phyloP scores from a whole-genome alignment of 1,140 invertebrate species.

The Tenebrio molitor region DNA sequence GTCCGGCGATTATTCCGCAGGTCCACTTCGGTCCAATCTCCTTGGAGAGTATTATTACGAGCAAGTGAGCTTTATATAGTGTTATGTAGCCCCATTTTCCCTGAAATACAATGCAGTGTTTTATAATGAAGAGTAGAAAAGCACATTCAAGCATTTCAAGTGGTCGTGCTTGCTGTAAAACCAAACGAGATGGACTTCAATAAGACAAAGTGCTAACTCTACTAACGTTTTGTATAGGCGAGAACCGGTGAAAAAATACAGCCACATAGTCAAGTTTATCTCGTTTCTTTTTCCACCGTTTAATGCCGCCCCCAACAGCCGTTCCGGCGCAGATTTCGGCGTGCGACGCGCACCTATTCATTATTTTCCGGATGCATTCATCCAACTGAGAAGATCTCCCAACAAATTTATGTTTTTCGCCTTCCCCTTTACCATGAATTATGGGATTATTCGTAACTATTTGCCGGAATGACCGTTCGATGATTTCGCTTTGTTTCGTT shows the following conservation, averaged over 20 bases:
- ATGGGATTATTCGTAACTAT: constrained; percentile 43
- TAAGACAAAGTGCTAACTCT: constrained; percentile 62
- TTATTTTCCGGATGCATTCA: constrained; percentile 44
- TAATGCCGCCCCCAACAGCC: background rate
- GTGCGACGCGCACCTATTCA: constrained; percentile 14
- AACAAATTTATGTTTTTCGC: constrained; percentile 44
- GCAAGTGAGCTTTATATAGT: constrained; percentile 53
- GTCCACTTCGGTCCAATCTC: constrained; percentile 39
- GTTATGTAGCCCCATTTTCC: constrained; percentile 58
- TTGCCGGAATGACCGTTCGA: constrained; percentile 44
- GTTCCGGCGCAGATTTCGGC: background rate
- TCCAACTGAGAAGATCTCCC: constrained; percentile 38
- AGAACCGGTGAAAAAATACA: constrained; percentile 26
- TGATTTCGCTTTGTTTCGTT: constrained; percentile 45
- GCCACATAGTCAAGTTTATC: constrained; percentile 32
- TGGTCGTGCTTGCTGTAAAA: constrained; percentile 56
- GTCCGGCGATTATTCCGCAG: constrained; percentile 23
- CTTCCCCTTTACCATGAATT: constrained; percentile 33
- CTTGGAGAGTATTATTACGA: constrained; percentile 43
- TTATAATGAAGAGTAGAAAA: constrained; percentile 62
- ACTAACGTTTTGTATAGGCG: constrained; percentile 52
- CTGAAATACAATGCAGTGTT: constrained; percentile 56
- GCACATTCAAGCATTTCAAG: constrained; percentile 59
- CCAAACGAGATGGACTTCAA: constrained; percentile 59
- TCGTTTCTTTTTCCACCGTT: constrained; percentile 6